Conservation (phyloP, 2,113 vertebrate species). For the Sterrhoptilus dennistouni region DNA sequence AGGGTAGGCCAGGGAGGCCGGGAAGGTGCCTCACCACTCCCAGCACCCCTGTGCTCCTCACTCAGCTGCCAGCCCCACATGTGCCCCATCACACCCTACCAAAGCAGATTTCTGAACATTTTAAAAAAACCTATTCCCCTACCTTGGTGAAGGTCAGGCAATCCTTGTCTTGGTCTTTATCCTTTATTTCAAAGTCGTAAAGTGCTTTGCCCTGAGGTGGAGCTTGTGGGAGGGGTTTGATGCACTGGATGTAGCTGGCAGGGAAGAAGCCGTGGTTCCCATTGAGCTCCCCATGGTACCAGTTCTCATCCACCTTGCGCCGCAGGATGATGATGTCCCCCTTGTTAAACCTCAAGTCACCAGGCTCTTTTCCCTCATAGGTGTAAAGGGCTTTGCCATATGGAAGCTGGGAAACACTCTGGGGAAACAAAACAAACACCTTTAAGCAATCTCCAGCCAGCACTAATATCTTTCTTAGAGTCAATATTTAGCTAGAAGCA, state of each 20-base stretch:
- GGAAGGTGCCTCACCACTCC: neutral
- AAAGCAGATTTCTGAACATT: neutral
- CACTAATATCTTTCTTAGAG: neutral
- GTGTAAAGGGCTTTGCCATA: constrained; percentile 94
- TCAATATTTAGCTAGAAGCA: neutral
- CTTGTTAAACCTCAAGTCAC: constrained; percentile 94
- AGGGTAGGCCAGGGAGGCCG: neutral
- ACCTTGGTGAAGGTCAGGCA: constrained; percentile 98
- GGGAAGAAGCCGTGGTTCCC: constrained; percentile 93
- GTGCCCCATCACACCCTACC: neutral
- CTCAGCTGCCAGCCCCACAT: neutral
- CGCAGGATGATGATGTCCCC: constrained; percentile 94
- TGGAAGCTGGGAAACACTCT: constrained; percentile 90
- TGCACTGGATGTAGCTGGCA: constrained; percentile 92
- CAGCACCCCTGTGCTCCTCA: neutral
- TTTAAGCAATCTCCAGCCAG: neutral
- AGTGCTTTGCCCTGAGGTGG: constrained; percentile 96
- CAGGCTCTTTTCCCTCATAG: constrained; percentile 94
- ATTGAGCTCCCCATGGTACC: constrained; percentile 95
- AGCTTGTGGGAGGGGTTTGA: constrained; percentile 88
- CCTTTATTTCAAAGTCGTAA: constrained; percentile 98
- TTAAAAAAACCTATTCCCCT: neutral
- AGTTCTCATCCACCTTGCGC: constrained; percentile 93
- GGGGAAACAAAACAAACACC: constrained; percentile 41
- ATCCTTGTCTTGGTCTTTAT: constrained; percentile 97